Conservation (phyloP, 2,888 invertebrate species). For the Eupithecia insigniata region DNA sequence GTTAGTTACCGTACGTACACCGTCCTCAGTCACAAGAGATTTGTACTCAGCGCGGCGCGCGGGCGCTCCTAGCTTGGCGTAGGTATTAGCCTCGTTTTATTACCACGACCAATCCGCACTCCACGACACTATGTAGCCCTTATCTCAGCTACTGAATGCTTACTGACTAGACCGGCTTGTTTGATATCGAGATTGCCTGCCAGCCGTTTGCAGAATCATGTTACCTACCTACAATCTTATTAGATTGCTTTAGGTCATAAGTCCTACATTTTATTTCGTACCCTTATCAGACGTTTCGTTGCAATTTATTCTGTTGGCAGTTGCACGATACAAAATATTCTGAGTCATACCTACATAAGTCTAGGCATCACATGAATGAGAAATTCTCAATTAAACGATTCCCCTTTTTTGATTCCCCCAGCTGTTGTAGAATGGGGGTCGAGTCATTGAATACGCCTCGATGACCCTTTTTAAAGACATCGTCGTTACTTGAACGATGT, state of each 20-base stretch:
- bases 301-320: not conserved
- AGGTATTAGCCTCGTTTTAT: conserved; percentile 67
- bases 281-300: conserved; percentile 1
- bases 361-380: conserved; percentile 6
- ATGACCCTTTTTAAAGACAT: conserved; percentile 22
- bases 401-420: conserved; percentile 23
- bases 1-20: conserved; percentile 75
- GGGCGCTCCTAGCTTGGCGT: conserved; percentile 57
- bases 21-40: conserved; percentile 76
- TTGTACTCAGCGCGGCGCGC: conserved; percentile 72
- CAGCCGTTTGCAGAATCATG: conserved; percentile 31
- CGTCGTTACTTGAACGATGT: conserved; percentile 10
- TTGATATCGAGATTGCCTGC: conserved; percentile 46
- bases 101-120: conserved; percentile 66
- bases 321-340: not conserved
- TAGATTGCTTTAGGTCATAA: not conserved
- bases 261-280: not conserved
- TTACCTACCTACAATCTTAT: conserved; percentile 16
- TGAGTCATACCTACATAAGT: conserved; percentile 2
- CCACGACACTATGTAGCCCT: conserved; percentile 61
- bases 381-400: conserved; percentile 28
- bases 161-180: conserved; percentile 47
- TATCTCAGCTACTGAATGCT: conserved; percentile 69
- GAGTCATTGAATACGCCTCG: conserved; percentile 23
- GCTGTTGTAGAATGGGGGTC: conserved; percentile 23